These are phyloP conservation scores for Pachypsylla venusta DNA, from an alignment of 1,140 invertebrate genomes.

Conservation along the genomic window DNA sequence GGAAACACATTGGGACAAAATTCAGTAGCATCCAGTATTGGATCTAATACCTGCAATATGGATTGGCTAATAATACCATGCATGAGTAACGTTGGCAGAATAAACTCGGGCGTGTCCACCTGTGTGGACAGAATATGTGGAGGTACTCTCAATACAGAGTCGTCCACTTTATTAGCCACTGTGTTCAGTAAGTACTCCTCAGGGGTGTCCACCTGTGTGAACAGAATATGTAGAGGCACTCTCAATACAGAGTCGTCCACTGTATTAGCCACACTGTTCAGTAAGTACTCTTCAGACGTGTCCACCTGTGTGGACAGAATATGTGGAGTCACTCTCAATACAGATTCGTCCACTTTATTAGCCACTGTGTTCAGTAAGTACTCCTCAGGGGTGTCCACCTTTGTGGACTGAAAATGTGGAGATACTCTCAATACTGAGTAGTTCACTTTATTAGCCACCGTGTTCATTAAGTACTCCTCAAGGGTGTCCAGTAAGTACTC, in stretches of 20 bases:
- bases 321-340: slow-evolving; percentile 52
- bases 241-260: slow-evolving; percentile 45
- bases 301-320: slow-evolving; percentile 49
- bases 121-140: slow-evolving; percentile 58
- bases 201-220: slow-evolving; percentile 40
- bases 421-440: slow-evolving; percentile 49
- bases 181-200: slow-evolving; percentile 51
- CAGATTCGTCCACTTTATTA: slow-evolving; percentile 39
- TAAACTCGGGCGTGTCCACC: slow-evolving; percentile 32
- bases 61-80: slow-evolving; percentile 68
- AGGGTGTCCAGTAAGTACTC: slow-evolving; percentile 34
- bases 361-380: slow-evolving; percentile 48
- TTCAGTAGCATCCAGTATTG: slow-evolving; percentile 47
- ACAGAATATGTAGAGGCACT: slow-evolving; percentile 53
- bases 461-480: slow-evolving; percentile 44
- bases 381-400: slow-evolving; percentile 34
- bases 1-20: slow-evolving; percentile 45
- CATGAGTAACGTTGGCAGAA: slow-evolving; percentile 44
- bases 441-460: slow-evolving; percentile 37
- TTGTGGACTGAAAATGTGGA: slow-evolving; percentile 54
- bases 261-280: slow-evolving; percentile 41
- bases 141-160: slow-evolving; percentile 48
- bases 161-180: slow-evolving; percentile 37
- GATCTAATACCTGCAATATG: slow-evolving; percentile 44
- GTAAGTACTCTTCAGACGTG: slow-evolving; percentile 42